phyloP scores from a whole-genome alignment of 2,797 vertebrate genomes.

The Argyrosomus regius region DNA sequence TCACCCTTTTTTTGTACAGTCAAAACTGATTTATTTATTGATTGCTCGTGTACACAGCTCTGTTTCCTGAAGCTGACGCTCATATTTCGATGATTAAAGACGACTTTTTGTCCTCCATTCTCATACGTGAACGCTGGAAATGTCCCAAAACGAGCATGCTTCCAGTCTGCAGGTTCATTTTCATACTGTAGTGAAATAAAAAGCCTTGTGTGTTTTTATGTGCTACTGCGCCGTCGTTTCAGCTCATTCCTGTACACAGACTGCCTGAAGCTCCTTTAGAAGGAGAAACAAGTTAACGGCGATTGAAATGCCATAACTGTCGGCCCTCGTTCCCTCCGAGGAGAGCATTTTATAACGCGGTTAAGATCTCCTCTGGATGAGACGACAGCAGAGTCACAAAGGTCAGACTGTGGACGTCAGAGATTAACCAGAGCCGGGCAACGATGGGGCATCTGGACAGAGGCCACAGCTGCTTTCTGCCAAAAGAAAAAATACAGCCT shows the following conservation, averaged over 20 bases:
- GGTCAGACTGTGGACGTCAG: conserved; percentile 15
- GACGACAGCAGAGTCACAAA: not conserved
- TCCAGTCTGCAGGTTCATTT: not conserved
- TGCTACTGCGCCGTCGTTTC: too few relatives aligned
- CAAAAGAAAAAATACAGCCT: not conserved
- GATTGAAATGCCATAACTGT: not conserved
- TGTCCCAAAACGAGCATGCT: too few relatives aligned
- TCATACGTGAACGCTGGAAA: too few relatives aligned
- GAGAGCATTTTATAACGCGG: conserved; percentile 2
- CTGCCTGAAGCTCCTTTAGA: not conserved
- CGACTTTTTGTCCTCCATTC: too few relatives aligned
- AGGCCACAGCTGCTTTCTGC: not conserved
- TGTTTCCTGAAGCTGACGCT: too few relatives aligned
- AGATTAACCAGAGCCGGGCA: conserved; percentile 23
- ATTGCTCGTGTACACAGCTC: too few relatives aligned
- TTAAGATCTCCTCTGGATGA: conserved; percentile 12
- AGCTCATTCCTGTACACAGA: not conserved
- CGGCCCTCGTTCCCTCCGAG: not conserved
- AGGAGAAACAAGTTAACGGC: not conserved
- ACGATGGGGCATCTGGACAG: conserved; percentile 8
- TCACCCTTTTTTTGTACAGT: too few relatives aligned
- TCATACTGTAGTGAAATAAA: not conserved
- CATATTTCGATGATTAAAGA: too few relatives aligned
- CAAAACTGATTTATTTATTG: too few relatives aligned
- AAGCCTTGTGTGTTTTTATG: too few relatives aligned